A percentile compares a stretch with the other conserved stretches of the same genome.
phyloP scores from a whole-genome alignment of 2,888 invertebrate genomes.

The Ophioninae sp. region DNA sequence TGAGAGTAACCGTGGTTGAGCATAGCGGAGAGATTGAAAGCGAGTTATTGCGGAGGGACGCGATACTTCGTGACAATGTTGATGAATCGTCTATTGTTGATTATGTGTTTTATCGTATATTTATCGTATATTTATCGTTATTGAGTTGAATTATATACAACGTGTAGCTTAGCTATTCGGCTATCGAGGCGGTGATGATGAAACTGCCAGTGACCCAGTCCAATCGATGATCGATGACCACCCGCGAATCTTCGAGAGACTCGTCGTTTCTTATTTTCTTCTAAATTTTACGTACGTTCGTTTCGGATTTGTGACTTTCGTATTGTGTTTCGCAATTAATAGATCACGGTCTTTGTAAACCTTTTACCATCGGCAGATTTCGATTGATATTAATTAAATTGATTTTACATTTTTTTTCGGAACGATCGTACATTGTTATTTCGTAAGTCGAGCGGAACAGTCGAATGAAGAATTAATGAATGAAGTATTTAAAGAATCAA shows the following conservation, averaged over 20 bases:
- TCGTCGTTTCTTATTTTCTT: slow-evolving; percentile 6
- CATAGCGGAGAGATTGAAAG: not conserved
- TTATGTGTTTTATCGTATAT: slow-evolving; percentile 64
- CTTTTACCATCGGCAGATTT: too few species aligned
- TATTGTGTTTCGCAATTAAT: not conserved
- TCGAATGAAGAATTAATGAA: too few species aligned
- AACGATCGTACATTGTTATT: too few species aligned
- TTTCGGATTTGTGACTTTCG: not conserved
- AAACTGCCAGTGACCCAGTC: slow-evolving; percentile 52
- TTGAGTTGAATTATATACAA: slow-evolving; percentile 62
- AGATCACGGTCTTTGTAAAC: not conserved
- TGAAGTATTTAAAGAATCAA: too few species aligned
- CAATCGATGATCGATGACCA: not conserved
- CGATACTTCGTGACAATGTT: slow-evolving; percentile 54
- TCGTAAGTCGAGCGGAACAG: too few species aligned
- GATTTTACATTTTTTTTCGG: too few species aligned
- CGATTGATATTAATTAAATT: too few species aligned
- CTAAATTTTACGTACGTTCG: not conserved
- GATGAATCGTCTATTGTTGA: slow-evolving; percentile 58
- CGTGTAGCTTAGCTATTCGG: slow-evolving; percentile 66
- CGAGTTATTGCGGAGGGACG: not conserved
- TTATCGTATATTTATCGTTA: slow-evolving; percentile 66
- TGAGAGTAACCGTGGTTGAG: not conserved
- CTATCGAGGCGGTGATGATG: slow-evolving; percentile 59
- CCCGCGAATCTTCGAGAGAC: not conserved